A percentile compares a stretch with the other conserved stretches of the same genome.
phyloP scores from a whole-genome alignment of 2,888 invertebrate species.

The Ganaspis brasiliensis region DNA sequence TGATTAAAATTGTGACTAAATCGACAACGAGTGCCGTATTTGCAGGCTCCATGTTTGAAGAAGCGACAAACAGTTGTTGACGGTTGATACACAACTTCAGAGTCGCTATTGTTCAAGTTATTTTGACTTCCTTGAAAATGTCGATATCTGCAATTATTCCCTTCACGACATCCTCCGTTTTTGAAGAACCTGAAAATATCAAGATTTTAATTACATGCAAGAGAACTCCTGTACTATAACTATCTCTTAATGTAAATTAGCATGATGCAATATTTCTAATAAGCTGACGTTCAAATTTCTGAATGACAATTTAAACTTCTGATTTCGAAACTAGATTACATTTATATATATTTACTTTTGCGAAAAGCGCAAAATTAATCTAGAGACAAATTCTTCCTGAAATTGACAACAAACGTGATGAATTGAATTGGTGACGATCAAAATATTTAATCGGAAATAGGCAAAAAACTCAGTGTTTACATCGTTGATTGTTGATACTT shows the following conservation, averaged over 20 bases:
- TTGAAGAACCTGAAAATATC: constrained; percentile 73
- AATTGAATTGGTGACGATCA: not conserved
- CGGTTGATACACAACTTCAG: constrained; percentile 48
- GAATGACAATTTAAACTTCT: not conserved
- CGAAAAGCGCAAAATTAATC: not conserved
- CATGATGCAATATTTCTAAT: constrained; percentile 30
- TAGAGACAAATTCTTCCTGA: not conserved
- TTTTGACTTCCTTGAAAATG: constrained; percentile 69
- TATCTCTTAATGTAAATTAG: constrained; percentile 19
- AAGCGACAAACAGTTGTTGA: constrained; percentile 69
- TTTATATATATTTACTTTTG: not conserved
- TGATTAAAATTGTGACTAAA: constrained; percentile 69
- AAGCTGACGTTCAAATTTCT: constrained; percentile 40
- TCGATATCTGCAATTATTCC: constrained; percentile 75
- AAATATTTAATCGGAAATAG: constrained; percentile 21
- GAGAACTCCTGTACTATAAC: too few relatives aligned
- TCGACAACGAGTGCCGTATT: constrained; percentile 74
- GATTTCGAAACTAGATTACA: not conserved
- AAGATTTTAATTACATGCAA: too few relatives aligned
- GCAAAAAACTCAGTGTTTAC: constrained; percentile 45
- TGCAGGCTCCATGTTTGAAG: constrained; percentile 77
- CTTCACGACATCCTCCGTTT: constrained; percentile 77
- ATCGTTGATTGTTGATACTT: constrained; percentile 50
- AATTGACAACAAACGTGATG: not conserved
- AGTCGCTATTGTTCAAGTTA: constrained; percentile 62